Conservation (phyloP, 1,140 invertebrate species). For the Aphidius gifuensis region DNA sequence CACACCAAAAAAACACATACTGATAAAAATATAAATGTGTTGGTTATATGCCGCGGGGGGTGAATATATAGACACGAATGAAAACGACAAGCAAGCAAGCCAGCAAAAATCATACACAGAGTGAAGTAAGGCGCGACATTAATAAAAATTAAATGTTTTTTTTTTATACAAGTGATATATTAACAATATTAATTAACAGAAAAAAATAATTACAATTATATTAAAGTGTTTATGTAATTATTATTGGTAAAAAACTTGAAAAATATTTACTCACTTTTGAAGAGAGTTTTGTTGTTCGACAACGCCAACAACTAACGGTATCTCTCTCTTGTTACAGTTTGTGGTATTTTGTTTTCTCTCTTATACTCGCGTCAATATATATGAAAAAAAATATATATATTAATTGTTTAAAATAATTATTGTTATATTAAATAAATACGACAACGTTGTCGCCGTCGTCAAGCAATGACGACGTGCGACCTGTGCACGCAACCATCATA, state of each 20-base stretch:
- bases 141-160: no score
- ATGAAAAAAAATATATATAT: neutral
- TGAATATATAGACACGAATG: neutral
- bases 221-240: no score
- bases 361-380: neutral
- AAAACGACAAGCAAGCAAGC: slow-evolving; percentile 12
- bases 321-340: slow-evolving; percentile 2
- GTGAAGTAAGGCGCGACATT: slow-evolving; percentile 30
- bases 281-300: no score
- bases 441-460: neutral
- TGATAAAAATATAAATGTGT: neutral
- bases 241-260: no score
- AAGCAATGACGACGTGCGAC: slow-evolving; percentile 11
- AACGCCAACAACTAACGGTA: slow-evolving; percentile 9
- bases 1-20: neutral
- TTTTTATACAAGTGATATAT: no score
- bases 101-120: slow-evolving; percentile 11
- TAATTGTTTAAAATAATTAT: no score
- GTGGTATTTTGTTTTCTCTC: neutral
- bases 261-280: no score
- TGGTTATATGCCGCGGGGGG: slow-evolving; percentile 18
- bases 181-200: no score
- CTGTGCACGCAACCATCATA: neutral
- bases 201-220: no score
- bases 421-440: no score